phyloP scores from a whole-genome alignment of 2,113 vertebrate genomes.

The Rhinoderma darwinii region DNA sequence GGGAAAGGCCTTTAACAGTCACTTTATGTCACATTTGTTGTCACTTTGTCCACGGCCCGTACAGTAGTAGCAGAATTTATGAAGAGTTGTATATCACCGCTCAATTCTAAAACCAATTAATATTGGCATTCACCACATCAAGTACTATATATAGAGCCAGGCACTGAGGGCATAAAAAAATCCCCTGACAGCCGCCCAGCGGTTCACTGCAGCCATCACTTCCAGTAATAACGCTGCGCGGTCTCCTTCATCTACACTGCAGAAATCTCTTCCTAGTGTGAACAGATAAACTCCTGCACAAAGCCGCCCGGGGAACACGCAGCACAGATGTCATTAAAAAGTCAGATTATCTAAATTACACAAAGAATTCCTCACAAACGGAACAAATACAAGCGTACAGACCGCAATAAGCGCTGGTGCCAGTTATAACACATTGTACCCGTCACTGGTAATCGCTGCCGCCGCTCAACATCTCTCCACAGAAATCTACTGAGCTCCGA shows the following conservation, averaged over 20 bases:
- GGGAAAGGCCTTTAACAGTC: too few species aligned
- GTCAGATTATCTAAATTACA: not conserved
- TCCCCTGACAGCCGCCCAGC: not conserved
- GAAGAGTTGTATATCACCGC: not conserved
- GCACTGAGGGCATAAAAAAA: not conserved
- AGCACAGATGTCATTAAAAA: not conserved
- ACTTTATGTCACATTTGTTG: not conserved
- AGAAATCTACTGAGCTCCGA: not conserved
- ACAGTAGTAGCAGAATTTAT: not conserved
- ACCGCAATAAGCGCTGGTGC: not conserved
- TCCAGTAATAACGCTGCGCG: not conserved
- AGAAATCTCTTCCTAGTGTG: not conserved
- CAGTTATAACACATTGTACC: not conserved
- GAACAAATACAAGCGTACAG: slow-evolving; percentile 2
- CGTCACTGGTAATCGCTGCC: not conserved
- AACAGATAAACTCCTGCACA: not conserved
- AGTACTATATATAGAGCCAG: not conserved
- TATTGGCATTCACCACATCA: not conserved
- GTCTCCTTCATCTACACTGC: not conserved
- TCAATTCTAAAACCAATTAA: not conserved
- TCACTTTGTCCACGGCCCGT: not conserved
- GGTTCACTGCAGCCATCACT: too few species aligned
- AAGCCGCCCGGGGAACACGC: not conserved
- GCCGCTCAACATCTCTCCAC: not conserved
- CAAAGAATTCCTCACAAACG: not conserved